Evolutionary conservation across 1,140 invertebrate species (phyloP), one percentile per base, ranked within the genome.

Genomic region (Caerostris darwini): DNA sequence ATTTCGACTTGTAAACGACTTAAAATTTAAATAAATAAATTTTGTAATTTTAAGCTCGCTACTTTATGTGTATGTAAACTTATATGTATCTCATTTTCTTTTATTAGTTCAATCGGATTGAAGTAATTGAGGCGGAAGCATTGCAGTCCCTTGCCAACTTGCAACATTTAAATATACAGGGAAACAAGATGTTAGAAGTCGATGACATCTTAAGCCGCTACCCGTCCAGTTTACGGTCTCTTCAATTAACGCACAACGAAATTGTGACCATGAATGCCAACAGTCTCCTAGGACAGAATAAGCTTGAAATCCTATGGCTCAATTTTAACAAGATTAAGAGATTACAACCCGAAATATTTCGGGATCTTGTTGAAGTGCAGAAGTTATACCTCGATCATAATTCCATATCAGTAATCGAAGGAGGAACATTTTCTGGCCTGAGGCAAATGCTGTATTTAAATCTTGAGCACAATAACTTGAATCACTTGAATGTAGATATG

Each of bases 131-230:
- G 94, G 97, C 97, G 4, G 98, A 98, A 81, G 97, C 98, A 0
- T 97, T 99, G 95, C 97, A 97, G 56, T 98, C 97, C 3, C 96
- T 99, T 64, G 97, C 97, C 95, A 98, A 97, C 95, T 96, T 99
- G n/a, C 98, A 98, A 95, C 98, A 98, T 95, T 97, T 99, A 69
- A 98, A 98, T 96, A 96, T 99, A 34, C 98, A 98, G 95, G 97
- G 98, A 14, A 99, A 99, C 96, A 96, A 97, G 58, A 96, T 99
- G 57, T 97, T 97, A 0, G 97, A 97, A 64, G 96, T 99, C 3
- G 98, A 97, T n/a, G 98, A 98, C 95, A 97, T 98, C 53, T 98
- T 99, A 95, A 97, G 95, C 61, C 94, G 95, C 17, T 95, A 95
- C 88, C 97, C 97, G 54, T 97, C 97, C 3, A 98, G 97, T 2